Percentiles rank a stretch among this genome's conserved stretches.
Evolutionary conservation across 2,113 vertebrate genomes (phyloP).

Genomic region (Prionailurus viverrinus): DNA sequence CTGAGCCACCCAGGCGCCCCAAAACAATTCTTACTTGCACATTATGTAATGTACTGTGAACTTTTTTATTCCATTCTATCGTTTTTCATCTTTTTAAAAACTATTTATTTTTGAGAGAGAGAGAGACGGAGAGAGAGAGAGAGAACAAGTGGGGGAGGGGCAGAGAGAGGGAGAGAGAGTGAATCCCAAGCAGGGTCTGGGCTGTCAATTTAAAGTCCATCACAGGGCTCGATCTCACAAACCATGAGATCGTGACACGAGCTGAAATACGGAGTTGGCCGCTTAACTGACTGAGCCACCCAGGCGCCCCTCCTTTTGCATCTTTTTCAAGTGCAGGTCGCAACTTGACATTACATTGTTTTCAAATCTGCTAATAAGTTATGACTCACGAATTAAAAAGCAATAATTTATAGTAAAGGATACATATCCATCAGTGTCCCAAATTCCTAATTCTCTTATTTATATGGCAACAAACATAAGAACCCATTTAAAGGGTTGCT

Average conservation of each 20-base stretch:
- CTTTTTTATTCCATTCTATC: neutral
- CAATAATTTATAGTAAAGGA: neutral
- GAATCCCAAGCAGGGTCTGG: too few relatives aligned
- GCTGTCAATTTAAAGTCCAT: too few relatives aligned
- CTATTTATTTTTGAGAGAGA: too few relatives aligned
- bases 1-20: too few relatives aligned
- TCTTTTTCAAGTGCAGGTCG: neutral
- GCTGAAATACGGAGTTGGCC: too few relatives aligned
- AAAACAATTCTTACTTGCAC: neutral
- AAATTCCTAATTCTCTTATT: neutral
- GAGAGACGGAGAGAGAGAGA: too few relatives aligned
- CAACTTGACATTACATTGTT: neutral
- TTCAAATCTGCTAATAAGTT: conserved; percentile 7
- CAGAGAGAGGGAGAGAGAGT: too few relatives aligned
- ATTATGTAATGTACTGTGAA: neutral
- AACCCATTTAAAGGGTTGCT: neutral
- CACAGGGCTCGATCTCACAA: too few relatives aligned
- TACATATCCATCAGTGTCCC: neutral
- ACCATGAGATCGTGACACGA: too few relatives aligned
- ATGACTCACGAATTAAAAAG: neutral
- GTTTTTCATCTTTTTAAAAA: neutral
- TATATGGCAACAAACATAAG: neutral
- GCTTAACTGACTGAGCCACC: too few relatives aligned
- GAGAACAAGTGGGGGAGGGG: too few relatives aligned
- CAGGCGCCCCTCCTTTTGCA: neutral